Conservation (phyloP, 2,113 vertebrate genomes). For the Dascyllus trimaculatus region DNA sequence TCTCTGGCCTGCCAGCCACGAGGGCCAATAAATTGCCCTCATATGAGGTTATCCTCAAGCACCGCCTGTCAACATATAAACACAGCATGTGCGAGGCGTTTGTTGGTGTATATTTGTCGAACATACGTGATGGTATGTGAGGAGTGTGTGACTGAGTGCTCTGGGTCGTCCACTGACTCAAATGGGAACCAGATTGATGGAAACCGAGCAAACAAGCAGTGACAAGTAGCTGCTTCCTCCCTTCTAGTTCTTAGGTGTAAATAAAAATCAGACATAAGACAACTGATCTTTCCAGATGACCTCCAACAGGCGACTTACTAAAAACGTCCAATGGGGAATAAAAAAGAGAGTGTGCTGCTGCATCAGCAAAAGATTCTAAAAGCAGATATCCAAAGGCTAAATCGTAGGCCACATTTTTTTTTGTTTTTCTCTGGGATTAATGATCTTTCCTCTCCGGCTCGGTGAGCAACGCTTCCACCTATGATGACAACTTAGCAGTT, state of each 20-base stretch:
- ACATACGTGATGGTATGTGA: neutral
- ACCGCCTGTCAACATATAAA: slow-evolving; percentile 11
- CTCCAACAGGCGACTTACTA: neutral
- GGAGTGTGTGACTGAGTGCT: neutral
- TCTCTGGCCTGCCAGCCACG: slow-evolving; percentile 48
- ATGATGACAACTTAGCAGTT: neutral
- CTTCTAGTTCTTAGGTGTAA: neutral
- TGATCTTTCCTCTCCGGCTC: neutral
- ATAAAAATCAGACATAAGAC: neutral
- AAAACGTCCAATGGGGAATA: neutral
- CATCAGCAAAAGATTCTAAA: neutral
- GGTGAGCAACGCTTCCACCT: neutral
- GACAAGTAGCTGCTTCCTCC: neutral
- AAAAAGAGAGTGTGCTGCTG: neutral
- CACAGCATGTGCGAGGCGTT: neutral
- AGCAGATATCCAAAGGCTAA: neutral
- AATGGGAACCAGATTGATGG: neutral
- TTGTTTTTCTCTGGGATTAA: slow-evolving; percentile 9
- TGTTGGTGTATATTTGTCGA: neutral
- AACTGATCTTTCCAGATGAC: neutral
- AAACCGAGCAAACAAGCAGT: neutral
- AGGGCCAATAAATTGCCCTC: slow-evolving; percentile 29
- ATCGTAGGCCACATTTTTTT: neutral
- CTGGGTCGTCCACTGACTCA: neutral
- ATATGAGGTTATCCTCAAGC: slow-evolving; percentile 37